Base-by-base conservation (phyloP, 2,113 vertebrate species). In the Malurus alboscapulatus region DNA sequence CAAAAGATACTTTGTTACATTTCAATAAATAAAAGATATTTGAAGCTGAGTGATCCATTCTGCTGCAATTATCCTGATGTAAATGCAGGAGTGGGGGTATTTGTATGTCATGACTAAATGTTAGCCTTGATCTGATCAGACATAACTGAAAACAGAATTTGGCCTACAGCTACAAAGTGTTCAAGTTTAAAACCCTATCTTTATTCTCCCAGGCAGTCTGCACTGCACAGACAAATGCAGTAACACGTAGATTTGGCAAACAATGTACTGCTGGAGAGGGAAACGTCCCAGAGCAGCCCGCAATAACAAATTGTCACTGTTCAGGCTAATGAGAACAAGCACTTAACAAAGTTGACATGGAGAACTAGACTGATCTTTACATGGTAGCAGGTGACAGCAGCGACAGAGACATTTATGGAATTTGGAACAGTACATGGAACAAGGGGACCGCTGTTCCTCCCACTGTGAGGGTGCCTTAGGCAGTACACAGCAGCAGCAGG, bases 291-390 rank as follows among this genome's bases (percentile, higher is more conserved):
- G 63, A 81, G 87, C 93, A 93, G 90, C 59, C 84, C 0, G 0
- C 62, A 84, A 72, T 38, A 94, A 92, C 93, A 94, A 94, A 94
- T 74, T 90, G 66, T 80, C 85, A 81, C 91, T 95, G 94, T 81
- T 95, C 93, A 93, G 72, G 68, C 90, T 96, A 96, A 96, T 94
- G 90, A 77, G 94, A 95, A 96, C 82, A 59, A 95, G 94, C 95
- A 96, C 72, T 94, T 91, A 84, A 91, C 95, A 93, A 94, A 96
- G 87, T 4, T 88, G 93, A 91, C 65, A 82, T 65, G 57, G 76
- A 69, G 68, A 81, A 81, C 65, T 24, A 73, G 78, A 80, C 75
- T 91, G 90, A 95, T 96, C 89, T 95, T 82, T 86, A 91, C 82
- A 94, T 59, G 68, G 94, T 32, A 61, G 93, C 90, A 94, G 90